Base-by-base conservation (phyloP, 2,888 invertebrate genomes). In the Galeopsomyia nigrocyanea region DNA sequence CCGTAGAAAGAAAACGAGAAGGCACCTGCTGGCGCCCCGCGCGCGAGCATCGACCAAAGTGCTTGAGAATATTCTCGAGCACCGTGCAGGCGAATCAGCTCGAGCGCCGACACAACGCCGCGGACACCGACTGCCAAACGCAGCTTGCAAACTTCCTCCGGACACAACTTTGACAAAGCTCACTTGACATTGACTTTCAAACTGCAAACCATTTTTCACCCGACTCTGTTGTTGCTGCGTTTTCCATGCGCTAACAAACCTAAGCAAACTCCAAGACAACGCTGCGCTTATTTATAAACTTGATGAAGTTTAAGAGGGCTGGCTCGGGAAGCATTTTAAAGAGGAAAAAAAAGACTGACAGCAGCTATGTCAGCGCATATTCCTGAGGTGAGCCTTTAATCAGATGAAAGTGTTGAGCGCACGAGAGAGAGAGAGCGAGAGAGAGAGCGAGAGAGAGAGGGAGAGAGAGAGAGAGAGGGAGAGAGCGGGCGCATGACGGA, bases 21-120 rank as follows among this genome's bases (percentile, higher is more conserved):
- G 64, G 69, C 73, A 73, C 73, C 69, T 73, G 69, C 69, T 73
- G 69, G 73, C 69, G 66, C 69, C 65, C 62, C 66, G 56, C 39
- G 46, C 47, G 57, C 9, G n/a, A n/a, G 46, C 19, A 66, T 22
- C 49, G 56, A 68, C 68, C 64, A 56, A 66, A 64, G 68, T 68
- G 31, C 31, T 31, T 7, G 31, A 31, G 50, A 56, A n/a, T n/a
- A n/a, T n/a, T n/a, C n/a, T n/a, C n/a, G n/a, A n/a, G n/a, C n/a
- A n/a, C n/a, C n/a, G n/a, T n/a, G n/a, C n/a, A n/a, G 46, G 10
- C 47, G 69, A 68, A 73, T 55, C 26, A 75, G 76, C 73, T 75
- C 70, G 70, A 71, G 64, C 57, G 68, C 64, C 58, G 65, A 66
- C 63, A 68, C 31, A 64, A 64, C 58, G 61, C 61, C 67, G 67